phyloP scores from a whole-genome alignment of 2,113 vertebrate species.

The Pluvianellus socialis region DNA sequence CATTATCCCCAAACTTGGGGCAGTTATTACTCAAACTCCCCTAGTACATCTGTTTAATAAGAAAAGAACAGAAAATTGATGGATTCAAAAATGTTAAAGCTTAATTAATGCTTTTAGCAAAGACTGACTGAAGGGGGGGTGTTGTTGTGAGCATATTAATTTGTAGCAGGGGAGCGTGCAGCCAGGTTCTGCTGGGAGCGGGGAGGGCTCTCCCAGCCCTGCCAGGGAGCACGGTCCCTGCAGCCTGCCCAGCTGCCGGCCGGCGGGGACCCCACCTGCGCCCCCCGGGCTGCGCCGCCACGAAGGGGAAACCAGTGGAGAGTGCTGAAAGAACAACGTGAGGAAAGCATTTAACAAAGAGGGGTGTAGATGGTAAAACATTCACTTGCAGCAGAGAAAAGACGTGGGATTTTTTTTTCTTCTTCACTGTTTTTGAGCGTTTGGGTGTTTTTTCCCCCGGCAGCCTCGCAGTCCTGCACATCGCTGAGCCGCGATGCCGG shows the following conservation, averaged over 20 bases:
- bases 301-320: background rate
- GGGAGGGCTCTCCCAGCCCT: background rate
- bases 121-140: background rate
- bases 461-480: background rate
- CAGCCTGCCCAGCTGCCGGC: background rate
- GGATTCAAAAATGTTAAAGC: slow-evolving; percentile 65
- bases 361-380: background rate
- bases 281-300: background rate
- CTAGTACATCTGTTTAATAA: slow-evolving; percentile 47
- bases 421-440: background rate
- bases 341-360: background rate
- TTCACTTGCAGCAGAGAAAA: background rate
- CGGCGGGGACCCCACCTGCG: background rate
- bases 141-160: slow-evolving; percentile 49
- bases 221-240: background rate
- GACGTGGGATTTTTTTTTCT: background rate
- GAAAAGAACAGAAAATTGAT: slow-evolving; percentile 61
- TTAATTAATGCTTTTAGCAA: slow-evolving; percentile 69
- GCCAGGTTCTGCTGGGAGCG: background rate
- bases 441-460: accelerated
- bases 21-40: slow-evolving; percentile 9
- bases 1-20: slow-evolving; percentile 34
- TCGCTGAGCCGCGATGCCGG: background rate
- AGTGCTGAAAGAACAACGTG: background rate
- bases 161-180: background rate